A percentile compares a stretch with the other conserved stretches of the same genome.
phyloP scores from a whole-genome alignment of 1,140 invertebrate species.

The Drosophila funebris region DNA sequence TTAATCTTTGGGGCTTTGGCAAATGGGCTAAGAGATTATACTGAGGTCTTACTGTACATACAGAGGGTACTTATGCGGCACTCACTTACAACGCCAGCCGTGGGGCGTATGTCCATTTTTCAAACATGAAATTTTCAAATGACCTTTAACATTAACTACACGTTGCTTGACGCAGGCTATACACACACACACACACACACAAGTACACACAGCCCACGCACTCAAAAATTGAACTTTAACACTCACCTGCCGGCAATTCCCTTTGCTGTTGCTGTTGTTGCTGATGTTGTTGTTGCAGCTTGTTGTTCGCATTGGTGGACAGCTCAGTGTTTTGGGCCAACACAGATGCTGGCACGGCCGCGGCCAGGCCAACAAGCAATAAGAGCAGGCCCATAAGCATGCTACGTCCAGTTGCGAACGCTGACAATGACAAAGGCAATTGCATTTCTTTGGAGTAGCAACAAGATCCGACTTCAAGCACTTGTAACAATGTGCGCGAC shows the following conservation, averaged over 20 bases:
- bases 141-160: constrained; percentile 74
- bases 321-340: constrained; percentile 79
- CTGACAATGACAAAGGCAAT: too few species aligned
- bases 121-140: constrained; percentile 74
- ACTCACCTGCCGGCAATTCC: constrained; percentile 73
- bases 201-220: constrained; percentile 37
- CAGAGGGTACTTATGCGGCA: constrained; percentile 17
- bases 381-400: constrained; percentile 42
- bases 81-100: background rate
- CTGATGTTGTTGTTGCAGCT: constrained; percentile 55
- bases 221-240: constrained; percentile 59
- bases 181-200: background rate
- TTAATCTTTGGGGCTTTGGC: background rate
- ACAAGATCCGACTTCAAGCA: background rate
- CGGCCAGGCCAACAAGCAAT: constrained; percentile 49
- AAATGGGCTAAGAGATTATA: background rate
- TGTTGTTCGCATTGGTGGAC: constrained; percentile 71
- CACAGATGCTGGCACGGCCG: constrained; percentile 75
- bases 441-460: constrained; percentile 45
- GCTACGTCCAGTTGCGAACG: constrained; percentile 17
- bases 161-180: constrained; percentile 36
- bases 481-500: background rate
- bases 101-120: constrained; percentile 48
- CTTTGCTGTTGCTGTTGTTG: constrained; percentile 42
- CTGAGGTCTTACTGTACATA: constrained; percentile 13